Percentiles rank a stretch among this genome's conserved stretches.
These are phyloP conservation scores for Coleophora flavipennella DNA, from an alignment of 2,888 invertebrate genomes.

Conservation along the genomic window DNA sequence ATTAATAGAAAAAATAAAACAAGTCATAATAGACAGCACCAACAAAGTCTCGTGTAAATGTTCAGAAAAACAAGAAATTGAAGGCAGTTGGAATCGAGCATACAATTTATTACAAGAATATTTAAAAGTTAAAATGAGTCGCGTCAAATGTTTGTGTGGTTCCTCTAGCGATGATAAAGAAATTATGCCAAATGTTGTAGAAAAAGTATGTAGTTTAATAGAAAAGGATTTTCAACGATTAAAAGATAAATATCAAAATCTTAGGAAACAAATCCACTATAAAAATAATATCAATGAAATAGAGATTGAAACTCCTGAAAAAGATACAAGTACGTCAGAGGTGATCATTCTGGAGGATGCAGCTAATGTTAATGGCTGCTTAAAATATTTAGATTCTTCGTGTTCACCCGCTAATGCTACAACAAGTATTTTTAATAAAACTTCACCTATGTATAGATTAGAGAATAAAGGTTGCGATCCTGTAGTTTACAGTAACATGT, in stretches of 20 bases:
- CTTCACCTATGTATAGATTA: too few relatives aligned
- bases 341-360: too few relatives aligned
- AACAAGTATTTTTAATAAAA: too few relatives aligned
- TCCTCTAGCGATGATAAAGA: slow-evolving; percentile 24
- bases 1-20: slow-evolving; percentile 43
- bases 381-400: too few relatives aligned
- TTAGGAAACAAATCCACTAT: slow-evolving; percentile 2
- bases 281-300: slow-evolving; percentile 3
- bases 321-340: slow-evolving; percentile 16
- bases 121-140: slow-evolving; percentile 53
- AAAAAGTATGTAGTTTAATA: slow-evolving; percentile 45
- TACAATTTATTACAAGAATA: slow-evolving; percentile 56
- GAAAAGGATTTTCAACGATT: slow-evolving; percentile 53
- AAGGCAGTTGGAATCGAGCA: slow-evolving; percentile 54
- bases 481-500: slow-evolving; percentile 5
- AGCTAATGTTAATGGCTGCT: too few relatives aligned
- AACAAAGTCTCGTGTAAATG: slow-evolving; percentile 37
- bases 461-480: too few relatives aligned
- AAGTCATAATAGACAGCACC: slow-evolving; percentile 42
- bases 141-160: slow-evolving; percentile 41
- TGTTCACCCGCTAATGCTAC: too few relatives aligned
- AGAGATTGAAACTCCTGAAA: slow-evolving; percentile 24
- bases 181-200: slow-evolving; percentile 36
- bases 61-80: slow-evolving; percentile 16
- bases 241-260: slow-evolving; percentile 33